phyloP scores from a whole-genome alignment of 64 coral and sea anemone genomes.

The Acropora yongei region DNA sequence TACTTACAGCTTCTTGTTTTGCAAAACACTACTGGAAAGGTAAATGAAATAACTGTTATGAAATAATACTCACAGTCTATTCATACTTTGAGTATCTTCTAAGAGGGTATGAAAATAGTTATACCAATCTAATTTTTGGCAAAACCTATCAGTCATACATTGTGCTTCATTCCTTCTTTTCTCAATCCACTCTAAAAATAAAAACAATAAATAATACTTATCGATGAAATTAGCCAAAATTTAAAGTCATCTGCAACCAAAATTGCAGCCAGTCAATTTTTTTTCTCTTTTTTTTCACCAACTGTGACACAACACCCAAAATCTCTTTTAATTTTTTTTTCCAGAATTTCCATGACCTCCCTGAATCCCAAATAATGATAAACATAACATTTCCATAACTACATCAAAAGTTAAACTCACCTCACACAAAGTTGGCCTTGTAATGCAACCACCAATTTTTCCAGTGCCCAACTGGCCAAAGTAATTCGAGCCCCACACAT shows the following conservation, averaged over 20 bases:
- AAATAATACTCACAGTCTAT: too few species aligned
- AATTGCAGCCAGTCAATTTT: too few species aligned
- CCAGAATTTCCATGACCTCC: background rate
- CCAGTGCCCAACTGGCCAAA: constrained; percentile 89
- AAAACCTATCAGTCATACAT: too few species aligned
- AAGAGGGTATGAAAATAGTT: too few species aligned
- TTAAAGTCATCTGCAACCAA: too few species aligned
- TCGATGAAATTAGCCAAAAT: too few species aligned
- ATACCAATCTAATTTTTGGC: too few species aligned
- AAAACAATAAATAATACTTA: too few species aligned
- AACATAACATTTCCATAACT: too few species aligned
- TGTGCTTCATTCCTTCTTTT: too few species aligned
- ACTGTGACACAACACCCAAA: background rate
- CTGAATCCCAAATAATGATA: background rate
- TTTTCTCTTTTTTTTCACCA: too few species aligned
- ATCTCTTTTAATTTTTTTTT: background rate
- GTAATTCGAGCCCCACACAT: constrained; percentile 85
- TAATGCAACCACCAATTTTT: constrained; percentile 23
- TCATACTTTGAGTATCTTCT: background rate
- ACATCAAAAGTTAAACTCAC: background rate
- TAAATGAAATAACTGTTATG: background rate
- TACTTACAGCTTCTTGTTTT: constrained; percentile 50
- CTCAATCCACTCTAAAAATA: too few species aligned
- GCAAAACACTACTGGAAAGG: constrained; percentile 12
- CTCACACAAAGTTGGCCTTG: constrained; percentile 58